These are phyloP conservation scores for Lynx canadensis DNA, from an alignment of 2,113 vertebrate species.

Conservation along the genomic window DNA sequence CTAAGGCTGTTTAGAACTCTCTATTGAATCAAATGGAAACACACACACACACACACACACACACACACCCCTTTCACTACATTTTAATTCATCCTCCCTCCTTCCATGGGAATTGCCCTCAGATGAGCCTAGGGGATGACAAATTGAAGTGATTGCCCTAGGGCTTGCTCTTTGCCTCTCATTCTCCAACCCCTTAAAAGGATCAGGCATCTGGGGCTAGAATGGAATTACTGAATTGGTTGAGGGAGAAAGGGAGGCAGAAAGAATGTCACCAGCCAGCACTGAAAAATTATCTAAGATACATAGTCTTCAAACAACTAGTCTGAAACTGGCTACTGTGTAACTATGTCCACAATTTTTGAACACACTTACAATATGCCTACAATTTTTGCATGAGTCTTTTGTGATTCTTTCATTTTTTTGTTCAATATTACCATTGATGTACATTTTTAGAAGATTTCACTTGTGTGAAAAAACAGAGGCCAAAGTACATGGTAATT, in stretches of 20 bases:
- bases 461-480: background rate
- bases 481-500: background rate
- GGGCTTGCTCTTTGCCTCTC: background rate
- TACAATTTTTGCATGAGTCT: too few relatives aligned
- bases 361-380: too few relatives aligned
- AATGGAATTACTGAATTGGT: background rate
- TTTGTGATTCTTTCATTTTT: background rate
- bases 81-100: background rate
- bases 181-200: background rate
- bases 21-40: background rate
- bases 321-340: background rate
- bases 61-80: background rate
- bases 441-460: background rate
- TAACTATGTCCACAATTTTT: too few relatives aligned
- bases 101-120: background rate
- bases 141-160: background rate
- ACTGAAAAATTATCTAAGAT: background rate
- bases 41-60: background rate
- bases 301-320: too few relatives aligned
- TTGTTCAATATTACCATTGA: background rate
- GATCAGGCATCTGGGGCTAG: background rate
- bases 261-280: background rate
- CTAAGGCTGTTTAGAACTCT: background rate
- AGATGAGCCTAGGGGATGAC: background rate
- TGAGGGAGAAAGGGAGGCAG: background rate